Conservation (phyloP, 2,888 invertebrate species). For the Lepetodrilus schrolli region DNA sequence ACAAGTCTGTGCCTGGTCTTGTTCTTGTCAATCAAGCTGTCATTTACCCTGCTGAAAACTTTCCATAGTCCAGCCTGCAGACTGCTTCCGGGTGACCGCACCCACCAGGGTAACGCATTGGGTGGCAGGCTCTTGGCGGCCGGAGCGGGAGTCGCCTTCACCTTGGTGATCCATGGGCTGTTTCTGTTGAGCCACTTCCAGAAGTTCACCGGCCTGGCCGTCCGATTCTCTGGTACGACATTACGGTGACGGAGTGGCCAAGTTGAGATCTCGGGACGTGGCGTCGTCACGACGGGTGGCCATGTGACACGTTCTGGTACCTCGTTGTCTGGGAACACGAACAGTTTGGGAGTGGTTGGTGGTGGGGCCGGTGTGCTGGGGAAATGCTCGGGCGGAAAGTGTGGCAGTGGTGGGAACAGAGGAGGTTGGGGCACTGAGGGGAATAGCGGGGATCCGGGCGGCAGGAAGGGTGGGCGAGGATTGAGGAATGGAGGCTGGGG, state of each 20-base stretch:
- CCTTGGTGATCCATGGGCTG: not conserved
- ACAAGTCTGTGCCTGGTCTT: slow-evolving; percentile 8
- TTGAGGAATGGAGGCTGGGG: not conserved
- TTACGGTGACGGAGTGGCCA: not conserved
- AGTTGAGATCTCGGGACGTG: not conserved
- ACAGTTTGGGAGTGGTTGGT: not conserved
- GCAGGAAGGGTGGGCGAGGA: not conserved
- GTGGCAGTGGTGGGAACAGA: not conserved
- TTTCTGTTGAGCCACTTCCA: slow-evolving; percentile 16
- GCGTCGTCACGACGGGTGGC: not conserved
- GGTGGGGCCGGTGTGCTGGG: not conserved
- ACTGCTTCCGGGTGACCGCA: not conserved
- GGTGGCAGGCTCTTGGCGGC: not conserved
- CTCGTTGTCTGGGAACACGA: not conserved
- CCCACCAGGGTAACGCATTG: slow-evolving; percentile 8
- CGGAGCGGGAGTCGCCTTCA: not conserved
- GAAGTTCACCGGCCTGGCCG: slow-evolving; percentile 11
- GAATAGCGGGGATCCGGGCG: not conserved
- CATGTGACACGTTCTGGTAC: not conserved
- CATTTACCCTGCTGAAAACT: slow-evolving; percentile 11
- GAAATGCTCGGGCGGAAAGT: not conserved
- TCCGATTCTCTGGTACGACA: not conserved
- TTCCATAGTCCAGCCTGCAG: slow-evolving; percentile 2
- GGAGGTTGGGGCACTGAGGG: not conserved
- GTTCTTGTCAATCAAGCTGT: not conserved